Evolutionary conservation across 2,888 invertebrate species (phyloP).

Genomic region (Choristoneura rosaceana): DNA sequence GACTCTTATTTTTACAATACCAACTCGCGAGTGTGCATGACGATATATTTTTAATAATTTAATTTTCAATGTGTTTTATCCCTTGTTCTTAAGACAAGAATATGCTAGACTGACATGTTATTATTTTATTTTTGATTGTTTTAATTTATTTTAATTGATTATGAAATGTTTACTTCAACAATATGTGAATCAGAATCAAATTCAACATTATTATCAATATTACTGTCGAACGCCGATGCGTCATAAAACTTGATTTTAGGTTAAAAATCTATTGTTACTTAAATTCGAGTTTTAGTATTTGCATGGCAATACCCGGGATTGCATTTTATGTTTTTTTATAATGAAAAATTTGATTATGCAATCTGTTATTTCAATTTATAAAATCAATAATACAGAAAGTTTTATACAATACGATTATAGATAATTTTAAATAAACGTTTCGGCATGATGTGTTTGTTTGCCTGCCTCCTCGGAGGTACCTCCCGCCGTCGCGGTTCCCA

Average conservation of each 20-base stretch:
- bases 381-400: conserved; percentile 50
- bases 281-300: conserved; percentile 80
- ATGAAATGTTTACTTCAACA: conserved; percentile 80
- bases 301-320: conserved; percentile 83
- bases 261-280: conserved; percentile 60
- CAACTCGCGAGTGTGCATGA: conserved; percentile 84
- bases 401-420: conserved; percentile 65
- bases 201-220: conserved; percentile 49
- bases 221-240: conserved; percentile 73
- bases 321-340: conserved; percentile 77
- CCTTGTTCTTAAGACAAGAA: conserved; percentile 58
- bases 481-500: conserved; percentile 29
- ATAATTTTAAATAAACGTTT: conserved; percentile 73
- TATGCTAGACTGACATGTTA: conserved; percentile 70
- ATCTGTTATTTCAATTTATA: conserved; percentile 62
- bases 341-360: conserved; percentile 84
- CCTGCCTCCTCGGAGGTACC: conserved; percentile 41
- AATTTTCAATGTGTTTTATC: conserved; percentile 53
- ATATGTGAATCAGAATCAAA: conserved; percentile 58
- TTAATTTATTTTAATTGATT: conserved; percentile 55
- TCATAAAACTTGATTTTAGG: conserved; percentile 80
- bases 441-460: conserved; percentile 57
- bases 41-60: conserved; percentile 51
- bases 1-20: conserved; percentile 72
- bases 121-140: conserved; percentile 59